Base-by-base conservation (phyloP, 2,113 vertebrate genomes). In the Mesocricetus auratus region DNA sequence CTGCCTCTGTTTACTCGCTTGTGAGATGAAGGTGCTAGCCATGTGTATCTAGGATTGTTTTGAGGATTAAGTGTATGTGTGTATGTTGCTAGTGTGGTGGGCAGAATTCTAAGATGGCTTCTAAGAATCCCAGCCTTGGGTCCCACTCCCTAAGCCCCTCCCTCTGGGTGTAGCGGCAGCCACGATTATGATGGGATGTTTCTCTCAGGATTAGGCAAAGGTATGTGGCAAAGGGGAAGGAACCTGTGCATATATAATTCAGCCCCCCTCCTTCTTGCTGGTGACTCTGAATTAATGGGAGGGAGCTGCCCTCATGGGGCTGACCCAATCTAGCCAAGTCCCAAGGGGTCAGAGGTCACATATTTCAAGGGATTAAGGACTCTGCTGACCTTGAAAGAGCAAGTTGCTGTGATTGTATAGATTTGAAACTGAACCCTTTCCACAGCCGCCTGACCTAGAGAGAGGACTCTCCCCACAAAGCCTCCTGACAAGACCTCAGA, bases 371-470 rank as follows among this genome's bases (percentile, higher is more conserved):
- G 56, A 47, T 6, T 12, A 50, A 79, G 58, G 24, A 22, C 77
- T 13, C 29, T 69, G 26, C 31, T 69, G 50, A 73, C 5, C 53
- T 58, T n/a, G n/a, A 79, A 58, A 68, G 45, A 26, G 36, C 73
- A 71, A 60, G 29, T 4, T 1, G 3, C 42, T 21, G 0, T 0
- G n/a, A 21, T 4, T 91, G 60, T 73, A 39, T 1, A 47, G n/a
- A 42, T 69, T 15, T 15, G 29, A 45, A 42, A 68, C 11, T 16
- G 62, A 68, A 47, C 7, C 31, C 13, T 90, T n/a, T 33, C 42
- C 50, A 3, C 2, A 50, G 56, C 62, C 68, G 73, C 0, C 0
- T 21, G 85, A 90, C 29, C 79, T 22, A 3, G 26, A 22, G 79
- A 79, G 42, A 90, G 50, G 62, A 29, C 68, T 39, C 74, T 47